phyloP scores from a whole-genome alignment of 2,113 vertebrate species.

The Bufo gargarizans region DNA sequence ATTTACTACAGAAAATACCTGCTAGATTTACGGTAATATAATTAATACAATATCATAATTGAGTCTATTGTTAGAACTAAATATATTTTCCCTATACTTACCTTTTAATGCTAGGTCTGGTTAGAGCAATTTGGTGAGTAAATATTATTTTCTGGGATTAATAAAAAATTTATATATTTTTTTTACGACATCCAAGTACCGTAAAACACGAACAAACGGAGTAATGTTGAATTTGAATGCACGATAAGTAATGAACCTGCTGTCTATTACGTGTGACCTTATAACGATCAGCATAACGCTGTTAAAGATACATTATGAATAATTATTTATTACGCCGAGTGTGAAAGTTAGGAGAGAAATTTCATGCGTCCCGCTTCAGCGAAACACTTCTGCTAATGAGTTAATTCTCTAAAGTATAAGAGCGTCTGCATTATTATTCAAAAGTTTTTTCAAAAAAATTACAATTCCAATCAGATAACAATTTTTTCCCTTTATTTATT shows the following conservation, averaged over 20 bases:
- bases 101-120: background rate
- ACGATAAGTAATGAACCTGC: constrained; percentile 17
- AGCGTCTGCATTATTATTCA: constrained; percentile 13
- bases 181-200: background rate
- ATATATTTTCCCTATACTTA: background rate
- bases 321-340: constrained; percentile 36
- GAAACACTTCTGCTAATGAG: constrained; percentile 29
- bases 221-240: constrained; percentile 16
- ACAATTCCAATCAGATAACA: constrained; percentile 2
- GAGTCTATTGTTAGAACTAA: background rate
- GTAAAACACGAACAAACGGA: background rate
- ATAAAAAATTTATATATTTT: background rate
- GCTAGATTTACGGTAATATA: background rate
- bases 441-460: constrained; percentile 22
- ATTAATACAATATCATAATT: background rate
- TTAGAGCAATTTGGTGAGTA: background rate
- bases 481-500: background rate
- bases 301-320: constrained; percentile 30
- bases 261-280: constrained; percentile 32
- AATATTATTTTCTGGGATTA: background rate
- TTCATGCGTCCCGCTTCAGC: background rate
- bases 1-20: too few relatives aligned
- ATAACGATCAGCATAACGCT: constrained; percentile 22
- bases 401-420: constrained; percentile 18
- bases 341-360: constrained; percentile 19